Conservation (phyloP, 2,888 invertebrate species). For the Rhorus exstirpatorius region DNA sequence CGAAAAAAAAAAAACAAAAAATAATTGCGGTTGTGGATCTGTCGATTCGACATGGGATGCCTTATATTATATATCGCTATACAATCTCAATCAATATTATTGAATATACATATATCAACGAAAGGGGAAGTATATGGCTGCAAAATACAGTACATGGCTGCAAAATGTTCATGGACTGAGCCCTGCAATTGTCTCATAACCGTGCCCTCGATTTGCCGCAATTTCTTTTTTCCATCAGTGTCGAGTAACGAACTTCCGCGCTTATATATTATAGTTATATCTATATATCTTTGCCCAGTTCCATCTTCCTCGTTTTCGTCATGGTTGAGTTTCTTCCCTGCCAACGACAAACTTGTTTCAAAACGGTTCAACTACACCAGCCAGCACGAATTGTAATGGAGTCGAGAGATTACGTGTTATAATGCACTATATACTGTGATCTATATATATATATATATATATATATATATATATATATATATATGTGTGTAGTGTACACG, state of each 20-base stretch:
- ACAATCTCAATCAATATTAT: neutral
- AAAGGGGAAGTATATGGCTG: too few relatives aligned
- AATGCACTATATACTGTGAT: conserved; percentile 26
- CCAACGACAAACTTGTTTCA: conserved; percentile 55
- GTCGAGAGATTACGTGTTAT: conserved; percentile 60
- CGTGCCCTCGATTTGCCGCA: conserved; percentile 52
- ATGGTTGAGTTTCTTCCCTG: conserved; percentile 37
- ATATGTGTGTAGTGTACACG: neutral
- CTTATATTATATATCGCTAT: neutral
- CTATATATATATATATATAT: conserved; percentile 12
- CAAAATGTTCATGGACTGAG: neutral
- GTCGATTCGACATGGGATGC: neutral
- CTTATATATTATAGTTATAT: conserved; percentile 15
- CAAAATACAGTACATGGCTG: too few relatives aligned
- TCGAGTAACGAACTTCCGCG: conserved; percentile 64
- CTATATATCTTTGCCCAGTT: neutral
- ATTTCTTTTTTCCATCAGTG: conserved; percentile 67
- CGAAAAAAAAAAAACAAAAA: neutral
- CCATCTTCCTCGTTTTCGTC: conserved; percentile 39
- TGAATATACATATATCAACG: neutral
- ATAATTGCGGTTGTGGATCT: neutral
- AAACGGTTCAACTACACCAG: conserved; percentile 29
- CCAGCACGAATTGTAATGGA: conserved; percentile 56
- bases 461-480: conserved; percentile 4
- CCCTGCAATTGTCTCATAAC: conserved; percentile 21